These are phyloP conservation scores for Amphimallon solstitiale DNA, from an alignment of 2,888 invertebrate genomes.

Conservation along the genomic window DNA sequence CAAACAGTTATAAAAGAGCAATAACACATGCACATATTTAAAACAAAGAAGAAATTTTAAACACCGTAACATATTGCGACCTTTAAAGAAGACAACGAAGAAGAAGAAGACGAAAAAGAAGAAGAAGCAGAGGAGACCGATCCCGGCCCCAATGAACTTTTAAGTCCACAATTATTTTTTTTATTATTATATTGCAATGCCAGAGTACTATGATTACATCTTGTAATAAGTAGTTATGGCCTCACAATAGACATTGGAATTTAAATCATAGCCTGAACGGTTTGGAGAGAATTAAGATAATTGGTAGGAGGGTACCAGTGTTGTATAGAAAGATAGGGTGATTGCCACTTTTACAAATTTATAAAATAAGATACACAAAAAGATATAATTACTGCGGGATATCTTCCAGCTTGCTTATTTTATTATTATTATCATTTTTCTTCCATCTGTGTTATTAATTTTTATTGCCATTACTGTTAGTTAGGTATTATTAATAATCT, in stretches of 20 bases:
- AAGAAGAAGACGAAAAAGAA: not conserved
- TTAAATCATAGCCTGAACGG: conserved; percentile 60
- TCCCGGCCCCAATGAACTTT: conserved; percentile 38
- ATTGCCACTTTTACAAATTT: conserved; percentile 45
- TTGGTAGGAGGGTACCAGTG: conserved; percentile 54
- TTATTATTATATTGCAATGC: conserved; percentile 33
- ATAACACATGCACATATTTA: not conserved
- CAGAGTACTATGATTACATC: conserved; percentile 58
- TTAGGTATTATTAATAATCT: conserved; percentile 22
- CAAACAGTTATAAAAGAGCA: not conserved
- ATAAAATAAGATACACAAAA: conserved; percentile 41
- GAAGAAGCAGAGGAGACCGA: not conserved
- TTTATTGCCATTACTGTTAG: conserved; percentile 29
- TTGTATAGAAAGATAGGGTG: conserved; percentile 42
- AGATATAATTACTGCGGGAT: conserved; percentile 29
- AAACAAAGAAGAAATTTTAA: conserved; percentile 7
- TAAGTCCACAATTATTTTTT: conserved; percentile 34
- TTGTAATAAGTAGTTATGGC: conserved; percentile 59
- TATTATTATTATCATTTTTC: conserved; percentile 23
- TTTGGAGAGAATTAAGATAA: conserved; percentile 60
- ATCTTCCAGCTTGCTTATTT: conserved; percentile 10
- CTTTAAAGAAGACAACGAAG: too few species aligned
- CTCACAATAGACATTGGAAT: conserved; percentile 62
- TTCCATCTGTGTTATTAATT: conserved; percentile 22
- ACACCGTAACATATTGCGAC: too few species aligned